Percentiles rank a stretch among this genome's conserved stretches.
phyloP scores from a whole-genome alignment of 2,113 vertebrate genomes.

The Micronycteris hirsuta region DNA sequence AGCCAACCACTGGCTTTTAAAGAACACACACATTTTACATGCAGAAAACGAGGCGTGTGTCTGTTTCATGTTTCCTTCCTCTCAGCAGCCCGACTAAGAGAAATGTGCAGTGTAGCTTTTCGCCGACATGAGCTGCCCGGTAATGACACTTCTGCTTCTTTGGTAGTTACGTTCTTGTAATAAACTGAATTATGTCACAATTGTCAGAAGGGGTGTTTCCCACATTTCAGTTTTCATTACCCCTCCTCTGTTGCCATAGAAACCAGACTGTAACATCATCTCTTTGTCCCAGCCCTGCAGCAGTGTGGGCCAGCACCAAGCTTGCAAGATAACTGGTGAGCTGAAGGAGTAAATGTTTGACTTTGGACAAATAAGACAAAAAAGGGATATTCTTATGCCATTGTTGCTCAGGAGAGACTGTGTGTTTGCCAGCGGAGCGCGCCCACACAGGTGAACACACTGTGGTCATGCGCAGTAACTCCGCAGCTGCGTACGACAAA shows the following conservation, averaged over 20 bases:
- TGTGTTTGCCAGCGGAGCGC: neutral
- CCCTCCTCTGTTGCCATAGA: conserved; percentile 94
- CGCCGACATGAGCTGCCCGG: conserved; percentile 59
- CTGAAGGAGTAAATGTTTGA: conserved; percentile 36
- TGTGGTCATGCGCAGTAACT: neutral
- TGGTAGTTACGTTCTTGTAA: conserved; percentile 56
- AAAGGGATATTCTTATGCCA: neutral
- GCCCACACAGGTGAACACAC: neutral
- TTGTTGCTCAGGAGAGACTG: neutral
- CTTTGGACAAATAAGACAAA: conserved; percentile 13
- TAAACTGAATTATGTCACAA: conserved; percentile 62
- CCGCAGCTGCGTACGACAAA: neutral
- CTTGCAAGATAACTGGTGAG: conserved; percentile 61
- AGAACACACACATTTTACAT: conserved; percentile 84
- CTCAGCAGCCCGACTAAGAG: conserved; percentile 68
- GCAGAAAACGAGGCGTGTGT: conserved; percentile 66
- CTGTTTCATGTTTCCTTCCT: conserved; percentile 74
- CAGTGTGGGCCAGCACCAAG: conserved; percentile 75
- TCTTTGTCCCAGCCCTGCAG: conserved; percentile 86
- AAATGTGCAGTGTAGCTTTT: conserved; percentile 55
- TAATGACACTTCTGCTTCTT: conserved; percentile 60
- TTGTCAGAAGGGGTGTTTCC: conserved; percentile 78
- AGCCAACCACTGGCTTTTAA: conserved; percentile 89
- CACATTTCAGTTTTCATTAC: conserved; percentile 82
- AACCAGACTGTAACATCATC: conserved; percentile 93